Conservation (phyloP, 2,888 invertebrate genomes). For the Acholoe squamosa region DNA sequence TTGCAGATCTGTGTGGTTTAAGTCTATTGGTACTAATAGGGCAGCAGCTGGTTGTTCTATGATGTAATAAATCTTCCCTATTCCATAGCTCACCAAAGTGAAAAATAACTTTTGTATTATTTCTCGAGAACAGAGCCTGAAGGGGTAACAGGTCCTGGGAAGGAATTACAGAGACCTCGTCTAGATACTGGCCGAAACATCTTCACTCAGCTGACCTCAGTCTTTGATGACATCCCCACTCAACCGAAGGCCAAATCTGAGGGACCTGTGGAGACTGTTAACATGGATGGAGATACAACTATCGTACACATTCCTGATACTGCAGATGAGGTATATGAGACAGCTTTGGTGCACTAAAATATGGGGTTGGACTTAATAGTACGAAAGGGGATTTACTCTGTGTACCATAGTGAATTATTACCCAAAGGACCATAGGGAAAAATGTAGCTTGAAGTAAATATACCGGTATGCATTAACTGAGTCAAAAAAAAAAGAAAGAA, state of each 20-base stretch:
- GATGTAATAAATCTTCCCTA: too few species aligned
- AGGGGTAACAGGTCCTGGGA: slow-evolving; percentile 66
- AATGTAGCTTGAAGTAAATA: too few species aligned
- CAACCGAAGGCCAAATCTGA: slow-evolving; percentile 60
- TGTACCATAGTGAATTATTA: too few species aligned
- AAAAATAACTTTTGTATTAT: neutral
- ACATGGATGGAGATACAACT: slow-evolving; percentile 77
- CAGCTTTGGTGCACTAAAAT: neutral
- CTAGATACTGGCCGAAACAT: slow-evolving; percentile 89
- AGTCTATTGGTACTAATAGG: too few species aligned
- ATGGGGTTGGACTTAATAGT: neutral
- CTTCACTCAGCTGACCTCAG: slow-evolving; percentile 88
- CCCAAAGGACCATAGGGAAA: too few species aligned
- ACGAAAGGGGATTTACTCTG: too few species aligned
- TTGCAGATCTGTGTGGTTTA: too few species aligned
- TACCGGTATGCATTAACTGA: too few species aligned
- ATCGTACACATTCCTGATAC: slow-evolving; percentile 77
- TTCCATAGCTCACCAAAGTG: neutral
- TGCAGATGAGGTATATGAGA: slow-evolving; percentile 72
- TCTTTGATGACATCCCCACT: slow-evolving; percentile 76
- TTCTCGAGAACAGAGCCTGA: slow-evolving; percentile 67
- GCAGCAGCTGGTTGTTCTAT: neutral
- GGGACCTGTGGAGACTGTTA: slow-evolving; percentile 71
- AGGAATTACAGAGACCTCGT: slow-evolving; percentile 85
- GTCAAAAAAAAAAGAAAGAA: too few species aligned